Evolutionary conservation across 2,888 invertebrate genomes (phyloP), one percentile per base, ranked within the genome.

Genomic region (Dynastes tityus): DNA sequence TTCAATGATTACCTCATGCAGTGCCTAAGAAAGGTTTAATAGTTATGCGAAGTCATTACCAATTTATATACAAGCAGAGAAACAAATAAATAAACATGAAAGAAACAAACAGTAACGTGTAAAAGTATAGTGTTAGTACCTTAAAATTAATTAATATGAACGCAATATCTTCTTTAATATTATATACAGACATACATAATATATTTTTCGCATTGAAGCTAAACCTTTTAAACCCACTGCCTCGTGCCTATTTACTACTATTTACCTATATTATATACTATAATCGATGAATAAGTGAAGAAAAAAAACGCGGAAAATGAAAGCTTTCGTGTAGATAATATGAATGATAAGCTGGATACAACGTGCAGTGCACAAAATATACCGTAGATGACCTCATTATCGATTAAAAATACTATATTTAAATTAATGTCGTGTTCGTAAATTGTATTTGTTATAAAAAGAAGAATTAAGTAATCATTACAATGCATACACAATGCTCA

Each of bases 1-100:
- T 45, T 63, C 55, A 61, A 87, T 84, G 87, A 87, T 87, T 89
- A 89, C 89, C 89, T 89, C 88, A 89, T 86, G 86, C 88, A 88
- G 89, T 89, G 89, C 89, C 89, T 89, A 86, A 86, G 88, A 58
- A 58, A 58, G 87, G 80, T 79, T 80, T 79, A 76, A 61, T 58
- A 58, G 8, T 73, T 70, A 40, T 70, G 70, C 70, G 37, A 22
- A 22, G 22, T 58, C 8, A 45, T 45, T 11, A 45, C 9, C 45
- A 45, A 58, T 58, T 22, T 58, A 58, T n/a, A 58, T 16, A 58
- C 22, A 58, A 45, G 45, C 45, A 45, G 8, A 45, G 45, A 11
- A 45, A 45, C 45, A 45, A 45, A 45, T 8, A 45, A 45, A 45
- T 45, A 22, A 22, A 22, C 22, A 11, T 2, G 11, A 11, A 45